These are phyloP conservation scores for Tenualosa ilisha DNA, from an alignment of 2,797 vertebrate species.

Conservation along the genomic window DNA sequence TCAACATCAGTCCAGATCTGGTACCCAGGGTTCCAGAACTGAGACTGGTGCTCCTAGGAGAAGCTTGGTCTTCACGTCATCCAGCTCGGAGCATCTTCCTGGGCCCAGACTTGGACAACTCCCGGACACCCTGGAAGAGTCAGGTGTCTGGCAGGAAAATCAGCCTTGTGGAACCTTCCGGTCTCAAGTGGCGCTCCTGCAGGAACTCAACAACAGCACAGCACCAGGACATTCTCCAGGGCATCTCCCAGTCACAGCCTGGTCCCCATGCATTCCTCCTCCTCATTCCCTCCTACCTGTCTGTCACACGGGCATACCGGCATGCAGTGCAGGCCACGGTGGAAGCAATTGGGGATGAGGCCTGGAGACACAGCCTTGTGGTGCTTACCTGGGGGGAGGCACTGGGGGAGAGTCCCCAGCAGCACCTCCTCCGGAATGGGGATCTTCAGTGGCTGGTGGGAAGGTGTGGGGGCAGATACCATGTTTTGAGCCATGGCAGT, in stretches of 20 bases:
- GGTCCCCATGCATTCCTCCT: slow-evolving; percentile 67
- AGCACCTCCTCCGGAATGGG: slow-evolving; percentile 69
- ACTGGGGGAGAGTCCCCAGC: slow-evolving; percentile 65
- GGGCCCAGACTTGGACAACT: slow-evolving; percentile 41
- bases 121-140: slow-evolving; percentile 60
- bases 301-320: slow-evolving; percentile 65
- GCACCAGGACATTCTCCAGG: slow-evolving; percentile 48
- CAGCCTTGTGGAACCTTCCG: slow-evolving; percentile 54
- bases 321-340: slow-evolving; percentile 63
- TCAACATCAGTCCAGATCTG: background rate
- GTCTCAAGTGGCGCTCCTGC: slow-evolving; percentile 70
- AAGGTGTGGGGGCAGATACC: slow-evolving; percentile 64
- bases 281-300: slow-evolving; percentile 67
- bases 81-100: slow-evolving; percentile 58
- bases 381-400: slow-evolving; percentile 72
- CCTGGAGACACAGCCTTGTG: slow-evolving; percentile 64
- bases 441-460: slow-evolving; percentile 63
- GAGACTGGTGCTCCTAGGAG: slow-evolving; percentile 69
- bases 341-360: slow-evolving; percentile 53
- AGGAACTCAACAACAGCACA: slow-evolving; percentile 23
- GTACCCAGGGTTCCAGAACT: slow-evolving; percentile 41
- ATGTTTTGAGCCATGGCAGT: slow-evolving; percentile 58
- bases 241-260: slow-evolving; percentile 54
- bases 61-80: slow-evolving; percentile 63
- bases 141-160: slow-evolving; percentile 57